A percentile compares a stretch with the other conserved stretches of the same genome.
phyloP scores from a whole-genome alignment of 2,113 vertebrate species.

The Coptodon bakossiorum region DNA sequence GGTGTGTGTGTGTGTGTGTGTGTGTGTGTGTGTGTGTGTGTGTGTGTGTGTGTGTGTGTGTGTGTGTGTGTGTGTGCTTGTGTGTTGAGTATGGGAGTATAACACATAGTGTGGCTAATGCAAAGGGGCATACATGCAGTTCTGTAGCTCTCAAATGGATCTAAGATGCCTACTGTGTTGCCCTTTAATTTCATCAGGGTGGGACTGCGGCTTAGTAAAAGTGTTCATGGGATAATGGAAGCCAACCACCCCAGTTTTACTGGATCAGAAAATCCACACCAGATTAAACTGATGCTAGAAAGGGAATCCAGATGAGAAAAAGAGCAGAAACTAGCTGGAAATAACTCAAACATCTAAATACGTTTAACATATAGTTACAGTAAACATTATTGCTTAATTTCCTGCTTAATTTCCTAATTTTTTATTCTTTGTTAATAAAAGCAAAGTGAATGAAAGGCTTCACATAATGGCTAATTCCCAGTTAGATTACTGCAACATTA shows the following conservation, averaged over 20 bases:
- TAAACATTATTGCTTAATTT: background rate
- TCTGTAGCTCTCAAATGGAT: background rate
- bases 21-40: no score
- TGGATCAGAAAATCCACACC: background rate
- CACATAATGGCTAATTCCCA: background rate
- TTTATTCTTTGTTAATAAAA: background rate
- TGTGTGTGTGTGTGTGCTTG: background rate
- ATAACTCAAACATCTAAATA: background rate
- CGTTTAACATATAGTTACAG: background rate
- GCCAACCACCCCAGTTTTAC: background rate
- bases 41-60: background rate
- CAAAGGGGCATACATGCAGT: background rate
- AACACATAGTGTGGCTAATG: background rate
- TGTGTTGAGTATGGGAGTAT: background rate
- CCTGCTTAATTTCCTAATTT: background rate
- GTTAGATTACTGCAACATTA: background rate
- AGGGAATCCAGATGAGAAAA: background rate
- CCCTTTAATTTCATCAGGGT: conserved; percentile 30
- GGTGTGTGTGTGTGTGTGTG: no score
- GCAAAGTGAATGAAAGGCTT: background rate
- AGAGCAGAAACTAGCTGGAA: background rate
- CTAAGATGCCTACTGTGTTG: conserved; percentile 7
- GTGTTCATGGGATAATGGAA: conserved; percentile 38
- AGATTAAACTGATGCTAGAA: background rate
- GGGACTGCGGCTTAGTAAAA: conserved; percentile 8